These are phyloP conservation scores for Scomberomorus guttatus DNA, from an alignment of 2,797 vertebrate genomes.

Conservation along the genomic window DNA sequence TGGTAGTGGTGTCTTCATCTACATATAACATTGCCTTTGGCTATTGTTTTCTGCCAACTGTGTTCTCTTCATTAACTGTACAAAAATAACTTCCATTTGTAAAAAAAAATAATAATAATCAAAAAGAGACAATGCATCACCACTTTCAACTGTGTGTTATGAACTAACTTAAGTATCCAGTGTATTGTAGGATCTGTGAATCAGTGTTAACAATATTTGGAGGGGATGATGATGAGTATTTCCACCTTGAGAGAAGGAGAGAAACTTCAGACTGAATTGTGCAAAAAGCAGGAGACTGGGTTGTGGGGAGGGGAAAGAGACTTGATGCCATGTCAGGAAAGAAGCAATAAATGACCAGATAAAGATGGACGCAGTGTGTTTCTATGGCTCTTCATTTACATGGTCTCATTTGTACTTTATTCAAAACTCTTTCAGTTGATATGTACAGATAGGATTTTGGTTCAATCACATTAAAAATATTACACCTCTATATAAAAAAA, in stretches of 20 bases:
- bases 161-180: constrained; percentile 76
- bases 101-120: constrained; percentile 46
- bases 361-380: constrained; percentile 58
- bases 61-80: constrained; percentile 66
- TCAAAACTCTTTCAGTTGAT: not conserved
- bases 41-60: constrained; percentile 60
- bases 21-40: constrained; percentile 46
- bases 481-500: constrained; percentile 30
- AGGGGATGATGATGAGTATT: constrained; percentile 67
- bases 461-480: constrained; percentile 23
- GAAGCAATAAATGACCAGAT: constrained; percentile 83
- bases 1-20: constrained; percentile 55
- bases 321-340: constrained; percentile 58
- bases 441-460: constrained; percentile 16
- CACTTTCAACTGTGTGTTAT: constrained; percentile 76
- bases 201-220: constrained; percentile 75
- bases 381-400: constrained; percentile 66
- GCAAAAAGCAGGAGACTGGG: constrained; percentile 54
- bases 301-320: constrained; percentile 53
- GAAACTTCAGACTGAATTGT: constrained; percentile 53
- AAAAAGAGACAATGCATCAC: constrained; percentile 65
- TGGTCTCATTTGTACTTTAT: constrained; percentile 21
- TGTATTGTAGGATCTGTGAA: constrained; percentile 80
- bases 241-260: constrained; percentile 60
- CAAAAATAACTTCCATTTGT: constrained; percentile 74